These are phyloP conservation scores for Pardalotus punctatus DNA, from an alignment of 2,113 vertebrate species.

Conservation along the genomic window DNA sequence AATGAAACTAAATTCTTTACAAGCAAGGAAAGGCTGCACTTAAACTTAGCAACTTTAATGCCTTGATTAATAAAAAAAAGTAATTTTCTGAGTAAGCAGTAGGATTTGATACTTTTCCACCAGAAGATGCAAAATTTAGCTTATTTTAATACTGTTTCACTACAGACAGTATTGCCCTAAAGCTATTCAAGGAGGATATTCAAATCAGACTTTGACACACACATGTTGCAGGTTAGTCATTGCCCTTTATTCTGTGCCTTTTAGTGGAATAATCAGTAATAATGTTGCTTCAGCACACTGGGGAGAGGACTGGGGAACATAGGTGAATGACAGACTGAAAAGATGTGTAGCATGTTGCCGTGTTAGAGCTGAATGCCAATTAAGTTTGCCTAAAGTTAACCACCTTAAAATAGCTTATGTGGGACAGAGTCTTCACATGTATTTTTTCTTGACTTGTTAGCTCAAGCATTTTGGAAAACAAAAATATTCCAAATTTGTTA, in stretches of 20 bases:
- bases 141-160: neutral
- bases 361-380: too few species aligned
- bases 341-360: neutral
- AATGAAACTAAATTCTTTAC: neutral
- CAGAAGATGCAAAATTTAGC: neutral
- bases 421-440: neutral
- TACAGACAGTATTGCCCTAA: neutral
- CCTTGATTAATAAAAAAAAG: neutral
- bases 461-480: neutral
- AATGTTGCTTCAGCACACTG: neutral
- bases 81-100: neutral
- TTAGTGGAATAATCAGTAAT: neutral
- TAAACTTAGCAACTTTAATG: neutral
- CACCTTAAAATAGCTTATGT: neutral
- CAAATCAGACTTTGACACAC: neutral
- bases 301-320: neutral
- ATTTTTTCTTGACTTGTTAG: neutral
- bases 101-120: neutral
- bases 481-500: neutral
- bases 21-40: neutral
- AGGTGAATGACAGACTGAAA: neutral
- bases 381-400: neutral
- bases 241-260: neutral
- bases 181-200: neutral
- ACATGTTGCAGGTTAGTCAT: neutral